Conservation (phyloP, 1,140 invertebrate genomes). For the Lycorma delicatula region DNA sequence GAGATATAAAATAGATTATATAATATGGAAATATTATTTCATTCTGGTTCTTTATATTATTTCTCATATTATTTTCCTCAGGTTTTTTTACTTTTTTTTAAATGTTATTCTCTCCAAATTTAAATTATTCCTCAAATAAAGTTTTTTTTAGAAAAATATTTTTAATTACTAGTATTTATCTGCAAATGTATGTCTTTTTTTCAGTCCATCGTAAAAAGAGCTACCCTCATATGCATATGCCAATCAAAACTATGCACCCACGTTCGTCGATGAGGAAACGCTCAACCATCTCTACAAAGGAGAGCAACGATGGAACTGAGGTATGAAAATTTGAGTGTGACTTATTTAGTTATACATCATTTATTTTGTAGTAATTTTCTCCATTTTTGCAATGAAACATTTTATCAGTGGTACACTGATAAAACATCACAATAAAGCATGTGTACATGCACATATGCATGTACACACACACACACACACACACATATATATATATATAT, state of each 20-base stretch:
- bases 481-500: too few species aligned
- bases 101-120: background rate
- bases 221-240: slow-evolving; percentile 55
- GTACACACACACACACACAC: too few species aligned
- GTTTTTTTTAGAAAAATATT: too few species aligned
- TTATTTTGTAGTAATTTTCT: background rate
- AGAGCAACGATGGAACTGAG: slow-evolving; percentile 12
- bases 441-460: too few species aligned
- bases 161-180: background rate
- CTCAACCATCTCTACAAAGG: slow-evolving; percentile 24
- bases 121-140: background rate
- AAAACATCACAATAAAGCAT: background rate
- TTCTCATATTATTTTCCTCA: too few species aligned
- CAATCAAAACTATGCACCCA: slow-evolving; percentile 43
- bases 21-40: too few species aligned
- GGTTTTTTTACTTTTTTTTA: too few species aligned
- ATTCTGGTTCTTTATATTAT: too few species aligned
- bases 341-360: background rate
- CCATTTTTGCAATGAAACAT: background rate
- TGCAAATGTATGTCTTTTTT: slow-evolving; percentile 20
- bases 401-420: background rate
- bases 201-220: slow-evolving; percentile 54
- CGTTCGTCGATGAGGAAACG: slow-evolving; percentile 37
- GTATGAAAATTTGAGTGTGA: background rate
- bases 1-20: too few species aligned